Evolutionary conservation across 2,888 invertebrate genomes (phyloP), one percentile per base, ranked within the genome.

Genomic region (Monopis laevigella): DNA sequence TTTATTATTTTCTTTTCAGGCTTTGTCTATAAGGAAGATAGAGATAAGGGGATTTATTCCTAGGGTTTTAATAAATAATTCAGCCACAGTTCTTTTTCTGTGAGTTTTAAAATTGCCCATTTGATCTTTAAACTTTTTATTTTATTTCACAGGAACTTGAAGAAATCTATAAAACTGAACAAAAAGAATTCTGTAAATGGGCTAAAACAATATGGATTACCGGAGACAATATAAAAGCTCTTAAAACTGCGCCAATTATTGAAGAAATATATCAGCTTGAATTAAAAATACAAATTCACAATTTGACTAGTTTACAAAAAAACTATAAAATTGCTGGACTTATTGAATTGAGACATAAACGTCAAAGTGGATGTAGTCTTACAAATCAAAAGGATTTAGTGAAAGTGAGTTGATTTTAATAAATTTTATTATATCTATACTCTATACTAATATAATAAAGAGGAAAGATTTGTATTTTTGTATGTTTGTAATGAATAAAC

Each of bases 101-200:
- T n/a, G n/a, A n/a, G n/a, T n/a, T n/a, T n/a, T n/a, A n/a, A n/a
- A n/a, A n/a, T n/a, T n/a, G n/a, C n/a, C n/a, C n/a, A n/a, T n/a
- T n/a, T n/a, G n/a, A n/a, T n/a, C n/a, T n/a, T n/a, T n/a, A n/a
- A n/a, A n/a, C n/a, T n/a, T n/a, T n/a, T n/a, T n/a, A n/a, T n/a
- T n/a, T n/a, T n/a, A n/a, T n/a, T 29, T 54, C 51, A 1, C 45
- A 78, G 78, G 53, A 59, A 17, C 32, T 63, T 1, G 56, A 64
- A 57, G 54, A 58, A 16, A 43, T 39, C 11, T 78, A 77, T 42
- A 44, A 52, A 27, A 56, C 60, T 24, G 78, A 80, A 46, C 68
- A 77, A 45, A 51, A 65, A 41, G 74, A 71, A 35, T 80, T 51
- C 46, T 51, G 51, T 45, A 63, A 64, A 36, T 80, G 78, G 78